A percentile compares a stretch with the other conserved stretches of the same genome.
phyloP scores from a whole-genome alignment of 2,797 vertebrate species.

The Typhlichthys subterraneus region DNA sequence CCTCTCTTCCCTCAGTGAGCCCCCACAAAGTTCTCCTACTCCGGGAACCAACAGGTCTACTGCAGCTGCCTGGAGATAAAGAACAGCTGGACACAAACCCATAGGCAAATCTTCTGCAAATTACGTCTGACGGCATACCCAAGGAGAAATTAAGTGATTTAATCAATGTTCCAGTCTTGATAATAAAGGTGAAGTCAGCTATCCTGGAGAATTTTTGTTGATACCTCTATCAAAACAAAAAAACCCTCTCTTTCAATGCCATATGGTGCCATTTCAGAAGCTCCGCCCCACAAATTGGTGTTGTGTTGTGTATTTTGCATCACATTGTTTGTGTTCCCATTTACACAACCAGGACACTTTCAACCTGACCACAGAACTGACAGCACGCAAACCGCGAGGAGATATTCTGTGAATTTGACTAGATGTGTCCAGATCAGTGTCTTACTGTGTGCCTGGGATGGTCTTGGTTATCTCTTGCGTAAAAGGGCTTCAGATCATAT shows the following conservation, averaged over 20 bases:
- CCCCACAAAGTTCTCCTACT: slow-evolving; percentile 94
- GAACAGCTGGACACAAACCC: slow-evolving; percentile 23
- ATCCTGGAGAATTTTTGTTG: too few species aligned
- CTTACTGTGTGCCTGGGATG: slow-evolving; percentile 86
- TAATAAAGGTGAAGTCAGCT: background rate
- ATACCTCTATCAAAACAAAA: too few species aligned
- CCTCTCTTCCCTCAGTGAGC: slow-evolving; percentile 93
- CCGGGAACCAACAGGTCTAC: slow-evolving; percentile 94
- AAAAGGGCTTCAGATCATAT: slow-evolving; percentile 92
- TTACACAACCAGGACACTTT: too few species aligned
- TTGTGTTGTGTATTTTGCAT: too few species aligned
- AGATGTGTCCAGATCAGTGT: slow-evolving; percentile 4
- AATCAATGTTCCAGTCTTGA: slow-evolving; percentile 48
- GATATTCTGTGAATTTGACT: too few species aligned
- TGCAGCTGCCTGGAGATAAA: slow-evolving; percentile 85
- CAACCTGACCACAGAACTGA: too few species aligned
- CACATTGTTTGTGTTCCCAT: too few species aligned
- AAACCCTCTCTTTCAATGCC: too few species aligned
- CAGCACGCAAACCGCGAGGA: too few species aligned
- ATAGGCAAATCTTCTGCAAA: slow-evolving; percentile 41
- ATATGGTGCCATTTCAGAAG: too few species aligned
- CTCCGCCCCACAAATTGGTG: too few species aligned
- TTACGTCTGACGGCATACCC: slow-evolving; percentile 22
- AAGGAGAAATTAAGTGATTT: slow-evolving; percentile 23
- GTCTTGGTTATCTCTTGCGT: slow-evolving; percentile 91